Base-by-base conservation (phyloP, 2,797 vertebrate species). In the Molossus alvarezi region DNA sequence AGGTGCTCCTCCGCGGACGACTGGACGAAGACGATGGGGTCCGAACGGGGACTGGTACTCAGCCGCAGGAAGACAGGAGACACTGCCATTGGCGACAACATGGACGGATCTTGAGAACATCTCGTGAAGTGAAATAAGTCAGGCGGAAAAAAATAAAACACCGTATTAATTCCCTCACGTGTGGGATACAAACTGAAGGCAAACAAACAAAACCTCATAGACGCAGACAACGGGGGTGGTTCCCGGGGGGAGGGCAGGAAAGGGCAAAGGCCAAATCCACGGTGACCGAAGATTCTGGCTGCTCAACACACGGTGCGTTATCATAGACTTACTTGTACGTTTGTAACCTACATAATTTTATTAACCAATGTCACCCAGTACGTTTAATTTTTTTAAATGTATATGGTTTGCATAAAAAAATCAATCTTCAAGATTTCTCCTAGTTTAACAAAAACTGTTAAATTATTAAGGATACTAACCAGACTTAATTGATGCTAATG, bases 401-500 rank as follows among this genome's bases (percentile, higher is more conserved):
- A 9, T n/a, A 13, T 60, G 2, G 6, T 51, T 86, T 90, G 14
- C 29, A 33, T 73, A 14, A 23, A 65, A 13, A 41, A 20, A 41
- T 51, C 9, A 65, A 5, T 69, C 9, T 80, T 57, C 21, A 29
- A 18, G 55, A 76, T 95, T 91, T 51, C 58, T 83, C 1, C 13
- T 62, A 82, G 64, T n/a, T 13, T 14, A n/a, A 12, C 2, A 0
- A 88, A 81, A 95, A 77, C 37, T 96, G 21, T 21, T 90, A 48
- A 67, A 9, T 86, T 79, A 92, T 27, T 33, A 84, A 82, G 77
- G 83, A 25, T 60, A 89, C 37, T 0, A 23, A 95, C 95, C 93
- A 91, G 65, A 67, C 25, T 94, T 93, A 82, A 79, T 95, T 93
- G 97, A 94, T 8, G 55, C 45, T 79, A 45, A 37, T 80, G 91